Evolutionary conservation across 1,140 invertebrate genomes (phyloP), one percentile per base, ranked within the genome.

Genomic region (Anoplophora glabripennis): DNA sequence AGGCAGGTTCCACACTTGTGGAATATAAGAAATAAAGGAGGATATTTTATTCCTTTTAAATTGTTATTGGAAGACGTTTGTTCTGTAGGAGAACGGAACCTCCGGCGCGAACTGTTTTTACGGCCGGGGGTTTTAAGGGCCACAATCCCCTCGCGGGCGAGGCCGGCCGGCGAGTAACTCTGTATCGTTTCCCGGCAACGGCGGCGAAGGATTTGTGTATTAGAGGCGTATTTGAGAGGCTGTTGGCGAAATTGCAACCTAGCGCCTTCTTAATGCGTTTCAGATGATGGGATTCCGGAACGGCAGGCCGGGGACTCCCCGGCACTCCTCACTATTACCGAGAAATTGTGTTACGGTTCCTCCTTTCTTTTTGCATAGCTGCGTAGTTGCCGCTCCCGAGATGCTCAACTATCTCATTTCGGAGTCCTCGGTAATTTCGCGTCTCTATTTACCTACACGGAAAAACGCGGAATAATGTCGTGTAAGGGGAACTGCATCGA

Each of bases 201-300:
- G 36, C 38, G 52, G 8, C 18, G 21, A 28, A 35, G 53, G 53
- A 56, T 56, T 56, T 56, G 41, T 55, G 57, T 53, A 53, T 59
- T 59, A 46, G 57, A 59, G 57, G 40, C 48, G 46, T 53, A 56
- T 56, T 61, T 51, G 53, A 57, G 40, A 45, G 40, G 53, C 48
- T 35, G 47, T 37, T 53, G 44, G 34, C 51, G 57, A 61, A 61
- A 64, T 53, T 53, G 56, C 56, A 51, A 59, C 49, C 40, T 47
- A 35, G 56, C 49, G 44, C 53, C 46, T 57, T 42, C 54, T 54
- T 65, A 65, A 65, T 65, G 63, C 49, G 63, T 65, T 65, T 65
- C 58, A 53, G 63, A 61, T 61, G 63, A 65, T 65, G 55, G 63
- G 59, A 65, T 65, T 58, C 48, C 35, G 15, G 47, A 54, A 57